Conservation (phyloP, 2,113 vertebrate genomes). For the Falcunculus frontatus region DNA sequence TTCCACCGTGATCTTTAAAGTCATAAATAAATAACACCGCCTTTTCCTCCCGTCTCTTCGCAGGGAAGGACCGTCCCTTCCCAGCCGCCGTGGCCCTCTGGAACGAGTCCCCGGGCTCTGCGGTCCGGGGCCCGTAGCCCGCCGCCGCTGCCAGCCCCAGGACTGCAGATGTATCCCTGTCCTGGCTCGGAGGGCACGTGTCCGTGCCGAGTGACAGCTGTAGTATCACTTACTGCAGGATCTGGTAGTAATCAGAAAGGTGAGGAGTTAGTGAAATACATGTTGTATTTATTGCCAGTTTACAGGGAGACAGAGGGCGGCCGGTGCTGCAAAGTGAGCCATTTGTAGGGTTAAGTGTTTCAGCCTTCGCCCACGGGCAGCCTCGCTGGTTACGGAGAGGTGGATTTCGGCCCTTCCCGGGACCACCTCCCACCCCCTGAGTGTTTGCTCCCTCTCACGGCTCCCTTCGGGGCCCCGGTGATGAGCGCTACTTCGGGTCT, state of each 20-base stretch:
- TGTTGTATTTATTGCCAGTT: slow-evolving; percentile 17
- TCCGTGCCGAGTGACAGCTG: neutral
- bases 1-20: neutral
- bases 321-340: neutral
- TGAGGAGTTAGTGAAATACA: slow-evolving; percentile 35
- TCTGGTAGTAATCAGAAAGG: slow-evolving; percentile 44
- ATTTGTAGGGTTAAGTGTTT: neutral
- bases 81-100: neutral
- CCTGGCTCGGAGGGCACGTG: neutral
- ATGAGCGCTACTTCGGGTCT: neutral
- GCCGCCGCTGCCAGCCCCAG: neutral
- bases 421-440: neutral
- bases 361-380: neutral
- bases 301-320: neutral
- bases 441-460: neutral
- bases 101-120: neutral
- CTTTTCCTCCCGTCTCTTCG: neutral
- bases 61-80: neutral
- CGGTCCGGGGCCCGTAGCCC: neutral
- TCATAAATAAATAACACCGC: accelerated
- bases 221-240: neutral
- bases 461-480: neutral
- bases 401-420: neutral
- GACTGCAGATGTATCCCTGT: neutral
- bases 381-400: neutral